A percentile compares a stretch with the other conserved stretches of the same genome.
These are phyloP conservation scores for Cuniculus paca DNA, from an alignment of 2,797 vertebrate genomes.

Conservation along the genomic window DNA sequence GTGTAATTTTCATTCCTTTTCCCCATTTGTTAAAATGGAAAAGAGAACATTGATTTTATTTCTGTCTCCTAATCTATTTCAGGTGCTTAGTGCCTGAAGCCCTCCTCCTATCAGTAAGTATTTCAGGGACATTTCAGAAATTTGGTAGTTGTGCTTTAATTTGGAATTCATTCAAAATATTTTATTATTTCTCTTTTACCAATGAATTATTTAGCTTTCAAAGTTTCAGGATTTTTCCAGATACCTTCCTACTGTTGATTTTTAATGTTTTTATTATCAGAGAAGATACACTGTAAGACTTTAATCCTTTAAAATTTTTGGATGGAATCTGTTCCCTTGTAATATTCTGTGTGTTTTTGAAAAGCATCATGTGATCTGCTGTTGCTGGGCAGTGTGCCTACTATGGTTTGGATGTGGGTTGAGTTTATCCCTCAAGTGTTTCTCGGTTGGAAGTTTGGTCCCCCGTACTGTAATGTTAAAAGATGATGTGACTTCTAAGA, in stretches of 20 bases:
- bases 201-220: background rate
- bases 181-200: background rate
- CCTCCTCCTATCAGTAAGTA: background rate
- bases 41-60: background rate
- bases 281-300: background rate
- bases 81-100: background rate
- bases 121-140: background rate
- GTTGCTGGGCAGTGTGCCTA: background rate
- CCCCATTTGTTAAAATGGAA: background rate
- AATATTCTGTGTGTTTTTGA: background rate
- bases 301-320: background rate
- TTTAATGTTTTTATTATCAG: background rate
- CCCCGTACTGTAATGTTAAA: background rate
- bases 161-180: background rate
- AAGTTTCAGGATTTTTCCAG: background rate
- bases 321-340: background rate
- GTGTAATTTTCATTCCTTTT: background rate
- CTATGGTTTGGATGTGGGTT: background rate
- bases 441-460: background rate
- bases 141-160: background rate
- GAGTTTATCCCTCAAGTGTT: background rate
- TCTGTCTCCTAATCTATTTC: background rate
- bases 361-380: background rate
- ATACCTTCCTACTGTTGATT: background rate
- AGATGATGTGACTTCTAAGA: background rate